These are phyloP conservation scores for Malurus melanocephalus DNA, from an alignment of 2,113 vertebrate genomes.

Conservation along the genomic window DNA sequence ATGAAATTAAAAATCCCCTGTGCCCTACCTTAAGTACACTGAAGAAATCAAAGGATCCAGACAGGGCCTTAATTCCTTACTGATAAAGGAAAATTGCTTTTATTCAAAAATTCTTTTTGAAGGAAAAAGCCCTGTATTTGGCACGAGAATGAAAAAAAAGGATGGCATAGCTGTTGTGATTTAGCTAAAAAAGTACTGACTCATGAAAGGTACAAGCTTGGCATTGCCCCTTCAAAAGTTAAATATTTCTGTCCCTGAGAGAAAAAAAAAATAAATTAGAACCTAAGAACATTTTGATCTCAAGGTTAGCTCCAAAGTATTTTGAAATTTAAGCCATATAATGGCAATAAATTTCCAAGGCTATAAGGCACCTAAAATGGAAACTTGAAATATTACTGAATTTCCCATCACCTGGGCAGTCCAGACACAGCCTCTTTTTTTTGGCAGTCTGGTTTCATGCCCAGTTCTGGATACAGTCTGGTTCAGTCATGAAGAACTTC, in stretches of 20 bases:
- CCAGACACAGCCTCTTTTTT: not conserved
- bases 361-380: not conserved
- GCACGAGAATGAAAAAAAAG: not conserved
- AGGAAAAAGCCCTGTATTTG: not conserved
- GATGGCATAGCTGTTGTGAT: not conserved
- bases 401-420: not conserved
- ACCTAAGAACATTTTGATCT: constrained; percentile 25
- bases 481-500: not conserved
- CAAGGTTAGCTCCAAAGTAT: not conserved
- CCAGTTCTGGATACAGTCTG: not conserved
- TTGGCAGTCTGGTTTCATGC: not conserved
- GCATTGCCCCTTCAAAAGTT: not conserved
- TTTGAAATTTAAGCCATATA: constrained; percentile 16
- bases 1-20: constrained; percentile 24
- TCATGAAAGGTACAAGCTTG: not conserved
- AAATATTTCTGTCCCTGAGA: not conserved
- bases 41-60: constrained; percentile 31
- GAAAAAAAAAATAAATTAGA: not conserved
- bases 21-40: not conserved
- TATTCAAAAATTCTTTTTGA: constrained; percentile 7
- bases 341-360: not conserved
- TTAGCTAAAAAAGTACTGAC: constrained; percentile 1
- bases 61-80: not conserved
- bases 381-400: not conserved
- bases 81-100: constrained; percentile 9